phyloP scores from a whole-genome alignment of 2,113 vertebrate species.

The Scatophagus argus region DNA sequence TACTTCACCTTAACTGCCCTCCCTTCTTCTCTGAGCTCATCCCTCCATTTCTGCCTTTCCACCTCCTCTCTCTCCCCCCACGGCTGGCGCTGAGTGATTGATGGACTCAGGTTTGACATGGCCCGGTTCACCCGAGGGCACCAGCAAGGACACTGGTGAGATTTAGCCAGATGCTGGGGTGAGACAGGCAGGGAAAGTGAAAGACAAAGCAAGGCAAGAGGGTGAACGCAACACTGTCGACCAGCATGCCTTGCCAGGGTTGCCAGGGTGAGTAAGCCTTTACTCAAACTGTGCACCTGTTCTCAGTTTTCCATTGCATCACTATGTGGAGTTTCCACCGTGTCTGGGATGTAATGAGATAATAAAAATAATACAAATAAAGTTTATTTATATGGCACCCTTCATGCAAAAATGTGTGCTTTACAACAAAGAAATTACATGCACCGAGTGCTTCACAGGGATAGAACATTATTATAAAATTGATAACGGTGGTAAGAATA shows the following conservation, averaged over 20 bases:
- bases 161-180: slow-evolving; percentile 59
- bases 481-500: too few relatives aligned
- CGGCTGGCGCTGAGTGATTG: slow-evolving; percentile 74
- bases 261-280: slow-evolving; percentile 45
- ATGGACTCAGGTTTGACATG: slow-evolving; percentile 79
- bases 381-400: too few relatives aligned
- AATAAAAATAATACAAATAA: too few relatives aligned
- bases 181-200: slow-evolving; percentile 39
- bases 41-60: slow-evolving; percentile 52
- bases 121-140: slow-evolving; percentile 71
- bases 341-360: slow-evolving; percentile 7
- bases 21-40: slow-evolving; percentile 36
- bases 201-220: slow-evolving; percentile 43
- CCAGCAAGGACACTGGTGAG: slow-evolving; percentile 73
- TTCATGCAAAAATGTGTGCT: too few relatives aligned
- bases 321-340: slow-evolving; percentile 10
- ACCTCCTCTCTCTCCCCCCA: slow-evolving; percentile 43
- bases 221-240: slow-evolving; percentile 18
- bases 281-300: slow-evolving; percentile 46
- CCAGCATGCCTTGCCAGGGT: slow-evolving; percentile 36
- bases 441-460: too few relatives aligned
- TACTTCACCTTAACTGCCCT: slow-evolving; percentile 58
- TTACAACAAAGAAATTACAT: too few relatives aligned
- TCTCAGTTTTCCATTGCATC: slow-evolving; percentile 50
- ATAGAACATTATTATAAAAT: too few relatives aligned